Conservation (phyloP, 1,140 invertebrate species). For the Branchinecta lindahli region DNA sequence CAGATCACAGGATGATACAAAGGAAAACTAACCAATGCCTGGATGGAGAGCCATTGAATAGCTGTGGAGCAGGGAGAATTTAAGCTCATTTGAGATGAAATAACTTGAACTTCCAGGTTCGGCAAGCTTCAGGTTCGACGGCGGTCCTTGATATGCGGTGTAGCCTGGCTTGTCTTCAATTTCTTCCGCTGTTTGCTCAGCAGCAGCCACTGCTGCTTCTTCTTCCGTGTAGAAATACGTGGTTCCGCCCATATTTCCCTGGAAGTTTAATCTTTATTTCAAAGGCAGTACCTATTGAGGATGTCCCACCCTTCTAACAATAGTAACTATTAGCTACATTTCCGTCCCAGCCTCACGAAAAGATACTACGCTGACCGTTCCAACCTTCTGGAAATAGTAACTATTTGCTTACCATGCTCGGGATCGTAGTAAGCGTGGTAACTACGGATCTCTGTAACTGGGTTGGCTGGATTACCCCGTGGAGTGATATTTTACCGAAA, state of each 20-base stretch:
- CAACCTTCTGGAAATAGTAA: too few relatives aligned
- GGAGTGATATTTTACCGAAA: too few relatives aligned
- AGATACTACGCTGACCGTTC: too few relatives aligned
- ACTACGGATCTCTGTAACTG: too few relatives aligned
- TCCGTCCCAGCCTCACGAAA: too few relatives aligned
- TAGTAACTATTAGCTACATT: too few relatives aligned
- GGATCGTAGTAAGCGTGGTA: too few relatives aligned
- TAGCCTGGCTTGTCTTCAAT: slow-evolving; percentile 13
- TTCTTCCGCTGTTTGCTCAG: slow-evolving; percentile 26
- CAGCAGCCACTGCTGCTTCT: slow-evolving; percentile 30
- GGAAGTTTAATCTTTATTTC: slow-evolving; percentile 17
- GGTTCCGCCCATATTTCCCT: slow-evolving; percentile 84
- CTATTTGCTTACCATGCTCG: too few relatives aligned
- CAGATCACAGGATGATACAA: too few relatives aligned
- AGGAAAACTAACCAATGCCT: background rate
- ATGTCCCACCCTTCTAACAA: too few relatives aligned
- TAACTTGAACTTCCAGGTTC: slow-evolving; percentile 5
- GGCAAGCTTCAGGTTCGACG: slow-evolving; percentile 3
- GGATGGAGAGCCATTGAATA: slow-evolving; percentile 4
- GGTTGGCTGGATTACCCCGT: too few relatives aligned
- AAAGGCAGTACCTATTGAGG: too few relatives aligned
- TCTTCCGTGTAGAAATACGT: slow-evolving; percentile 70
- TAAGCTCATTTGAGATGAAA: background rate
- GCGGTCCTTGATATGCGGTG: background rate
- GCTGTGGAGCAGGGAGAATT: background rate